phyloP scores from a whole-genome alignment of 1,140 invertebrate species.

The Trichonephila clavipes region DNA sequence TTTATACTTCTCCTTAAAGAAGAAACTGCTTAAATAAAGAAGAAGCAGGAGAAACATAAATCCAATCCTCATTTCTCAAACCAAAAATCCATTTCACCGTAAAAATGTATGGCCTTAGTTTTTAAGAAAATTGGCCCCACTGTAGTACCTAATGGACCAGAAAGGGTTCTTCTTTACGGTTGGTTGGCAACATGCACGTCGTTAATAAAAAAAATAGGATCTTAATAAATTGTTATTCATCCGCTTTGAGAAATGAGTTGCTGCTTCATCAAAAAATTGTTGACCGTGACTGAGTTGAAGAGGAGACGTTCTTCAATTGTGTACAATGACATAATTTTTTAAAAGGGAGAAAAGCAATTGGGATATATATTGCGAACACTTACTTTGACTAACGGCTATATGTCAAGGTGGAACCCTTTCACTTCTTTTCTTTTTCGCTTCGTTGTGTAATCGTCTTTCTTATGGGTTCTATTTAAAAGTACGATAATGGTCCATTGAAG shows the following conservation, averaged over 20 bases:
- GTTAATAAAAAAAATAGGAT: not conserved
- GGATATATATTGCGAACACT: not conserved
- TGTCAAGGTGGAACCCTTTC: too few species aligned
- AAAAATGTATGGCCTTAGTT: slow-evolving; percentile 55
- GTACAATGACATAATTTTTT: not conserved
- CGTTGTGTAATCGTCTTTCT: too few species aligned
- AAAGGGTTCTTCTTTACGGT: slow-evolving; percentile 46
- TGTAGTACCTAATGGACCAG: slow-evolving; percentile 44
- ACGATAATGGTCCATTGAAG: too few species aligned
- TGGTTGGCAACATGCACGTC: not conserved
- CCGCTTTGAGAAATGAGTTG: not conserved
- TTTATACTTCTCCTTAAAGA: slow-evolving; percentile 38
- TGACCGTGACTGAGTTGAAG: slow-evolving; percentile 19
- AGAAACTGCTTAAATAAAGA: slow-evolving; percentile 37
- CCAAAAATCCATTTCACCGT: slow-evolving; percentile 57
- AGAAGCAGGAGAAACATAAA: slow-evolving; percentile 33
- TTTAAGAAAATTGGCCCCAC: slow-evolving; percentile 45
- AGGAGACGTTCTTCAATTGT: not conserved
- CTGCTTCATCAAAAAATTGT: slow-evolving; percentile 39
- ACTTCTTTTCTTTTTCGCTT: too few species aligned
- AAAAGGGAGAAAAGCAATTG: not conserved
- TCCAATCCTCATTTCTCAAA: slow-evolving; percentile 23
- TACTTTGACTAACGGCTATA: not conserved
- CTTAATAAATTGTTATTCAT: slow-evolving; percentile 74
- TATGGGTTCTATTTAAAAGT: too few species aligned